Evolutionary conservation across 2,888 invertebrate genomes (phyloP).

Genomic region (Hymenopus coronatus): DNA sequence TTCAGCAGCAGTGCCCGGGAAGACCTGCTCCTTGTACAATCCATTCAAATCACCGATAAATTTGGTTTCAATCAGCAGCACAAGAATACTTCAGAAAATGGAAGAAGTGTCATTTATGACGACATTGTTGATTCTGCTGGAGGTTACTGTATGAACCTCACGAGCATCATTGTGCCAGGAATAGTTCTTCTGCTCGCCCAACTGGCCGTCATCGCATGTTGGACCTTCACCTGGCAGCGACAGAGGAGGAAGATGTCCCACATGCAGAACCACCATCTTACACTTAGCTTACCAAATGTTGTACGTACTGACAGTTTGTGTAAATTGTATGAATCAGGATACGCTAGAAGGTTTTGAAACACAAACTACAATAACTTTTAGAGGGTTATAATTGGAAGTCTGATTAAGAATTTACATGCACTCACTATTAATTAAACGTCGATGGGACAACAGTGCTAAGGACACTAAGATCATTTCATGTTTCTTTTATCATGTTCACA

Average conservation of each 20-base stretch:
- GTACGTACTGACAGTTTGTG: constrained; percentile 67
- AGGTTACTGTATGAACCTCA: constrained; percentile 67
- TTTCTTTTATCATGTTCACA: too few relatives aligned
- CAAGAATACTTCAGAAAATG: constrained; percentile 44
- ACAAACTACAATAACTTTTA: not conserved
- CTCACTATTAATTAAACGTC: too few relatives aligned
- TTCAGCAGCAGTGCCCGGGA: constrained; percentile 41
- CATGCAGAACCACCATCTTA: not conserved
- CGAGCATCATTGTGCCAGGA: constrained; percentile 79
- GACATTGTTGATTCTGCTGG: constrained; percentile 29
- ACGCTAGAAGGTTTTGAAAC: constrained; percentile 61
- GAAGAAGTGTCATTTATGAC: constrained; percentile 48
- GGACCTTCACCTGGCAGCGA: constrained; percentile 86
- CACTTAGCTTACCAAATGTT: constrained; percentile 59
- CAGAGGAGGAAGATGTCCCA: constrained; percentile 52
- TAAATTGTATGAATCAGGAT: constrained; percentile 85
- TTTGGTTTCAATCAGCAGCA: constrained; percentile 78
- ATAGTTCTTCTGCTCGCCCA: constrained; percentile 83
- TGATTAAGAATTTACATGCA: too few relatives aligned
- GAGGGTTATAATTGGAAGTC: not conserved
- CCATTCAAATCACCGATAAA: constrained; percentile 89
- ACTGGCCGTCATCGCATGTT: constrained; percentile 80
- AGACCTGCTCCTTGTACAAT: constrained; percentile 82
- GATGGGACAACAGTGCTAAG: too few relatives aligned
- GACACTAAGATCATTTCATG: too few relatives aligned